phyloP scores from a whole-genome alignment of 2,888 invertebrate genomes.

The Petrolisthes cinctipes region DNA sequence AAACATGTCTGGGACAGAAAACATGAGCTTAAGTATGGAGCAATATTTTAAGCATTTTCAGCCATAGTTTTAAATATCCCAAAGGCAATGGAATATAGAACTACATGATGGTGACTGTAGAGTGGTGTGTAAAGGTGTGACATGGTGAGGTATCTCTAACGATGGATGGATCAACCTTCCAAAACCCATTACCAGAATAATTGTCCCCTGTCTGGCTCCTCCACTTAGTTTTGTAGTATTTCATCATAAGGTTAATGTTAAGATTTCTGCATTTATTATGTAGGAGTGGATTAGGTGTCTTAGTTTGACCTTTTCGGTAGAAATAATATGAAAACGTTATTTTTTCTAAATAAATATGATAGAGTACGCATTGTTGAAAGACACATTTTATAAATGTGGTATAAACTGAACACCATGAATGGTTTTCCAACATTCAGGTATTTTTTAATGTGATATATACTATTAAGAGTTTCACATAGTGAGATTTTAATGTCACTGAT shows the following conservation, averaged over 20 bases:
- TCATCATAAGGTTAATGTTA: conserved; percentile 23
- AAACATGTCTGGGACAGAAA: too few relatives aligned
- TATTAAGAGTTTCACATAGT: conserved; percentile 64
- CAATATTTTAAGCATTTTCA: too few relatives aligned
- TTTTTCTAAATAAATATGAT: conserved; percentile 58
- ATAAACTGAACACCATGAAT: conserved; percentile 57
- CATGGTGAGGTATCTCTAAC: neutral
- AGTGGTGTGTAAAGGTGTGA: too few relatives aligned
- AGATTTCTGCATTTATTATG: conserved; percentile 56
- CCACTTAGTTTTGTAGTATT: conserved; percentile 38
- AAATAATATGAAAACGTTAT: conserved; percentile 59
- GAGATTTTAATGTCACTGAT: conserved; percentile 58
- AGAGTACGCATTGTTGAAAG: conserved; percentile 59
- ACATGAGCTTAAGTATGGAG: too few relatives aligned
- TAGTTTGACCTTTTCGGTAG: conserved; percentile 61
- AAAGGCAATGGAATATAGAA: too few relatives aligned
- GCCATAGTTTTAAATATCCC: too few relatives aligned
- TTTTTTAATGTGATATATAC: conserved; percentile 65
- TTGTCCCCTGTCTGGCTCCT: conserved; percentile 57
- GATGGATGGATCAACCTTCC: conserved; percentile 26
- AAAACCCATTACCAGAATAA: neutral
- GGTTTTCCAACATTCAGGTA: conserved; percentile 65
- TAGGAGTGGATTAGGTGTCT: conserved; percentile 59
- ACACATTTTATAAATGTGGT: conserved; percentile 63
- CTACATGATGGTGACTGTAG: too few relatives aligned